Evolutionary conservation across 1,140 invertebrate genomes (phyloP).

Genomic region (Aphelenchoides fujianensis): DNA sequence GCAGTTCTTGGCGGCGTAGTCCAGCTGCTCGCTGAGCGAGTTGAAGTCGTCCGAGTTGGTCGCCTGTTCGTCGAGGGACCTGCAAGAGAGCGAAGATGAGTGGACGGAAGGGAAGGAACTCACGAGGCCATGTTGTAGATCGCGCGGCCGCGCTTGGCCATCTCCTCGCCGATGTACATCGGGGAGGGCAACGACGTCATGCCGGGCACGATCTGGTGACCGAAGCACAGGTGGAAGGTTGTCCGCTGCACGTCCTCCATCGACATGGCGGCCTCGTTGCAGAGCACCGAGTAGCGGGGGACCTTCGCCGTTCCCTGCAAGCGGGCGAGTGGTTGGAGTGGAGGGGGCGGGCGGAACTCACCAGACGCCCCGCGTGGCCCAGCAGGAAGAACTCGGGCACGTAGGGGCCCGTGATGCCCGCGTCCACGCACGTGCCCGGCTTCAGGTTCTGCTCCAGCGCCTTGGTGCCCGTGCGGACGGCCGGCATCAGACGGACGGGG

Average conservation of each 20-base stretch:
- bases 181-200: conserved; percentile 13
- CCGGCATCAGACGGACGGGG: too few relatives aligned
- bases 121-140: conserved; percentile 18
- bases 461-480: too few relatives aligned
- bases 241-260: conserved; percentile 18
- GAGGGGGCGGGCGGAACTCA: too few relatives aligned
- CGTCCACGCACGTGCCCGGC: too few relatives aligned
- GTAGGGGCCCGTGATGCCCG: not conserved
- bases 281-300: conserved; percentile 18
- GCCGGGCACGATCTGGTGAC: conserved; percentile 21
- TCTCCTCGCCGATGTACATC: conserved; percentile 17
- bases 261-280: not conserved
- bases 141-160: conserved; percentile 9
- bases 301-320: conserved; percentile 6
- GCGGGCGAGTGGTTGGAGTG: too few relatives aligned
- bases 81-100: too few relatives aligned
- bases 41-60: too few relatives aligned
- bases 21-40: too few relatives aligned
- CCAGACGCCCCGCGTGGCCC: not conserved
- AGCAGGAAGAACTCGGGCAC: conserved; percentile 12
- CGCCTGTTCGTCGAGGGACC: too few relatives aligned
- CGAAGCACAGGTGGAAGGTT: not conserved
- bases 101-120: too few relatives aligned
- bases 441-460: too few relatives aligned
- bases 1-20: too few relatives aligned